Base-by-base conservation (phyloP, 2,888 invertebrate genomes). In the Ophion costatus region DNA sequence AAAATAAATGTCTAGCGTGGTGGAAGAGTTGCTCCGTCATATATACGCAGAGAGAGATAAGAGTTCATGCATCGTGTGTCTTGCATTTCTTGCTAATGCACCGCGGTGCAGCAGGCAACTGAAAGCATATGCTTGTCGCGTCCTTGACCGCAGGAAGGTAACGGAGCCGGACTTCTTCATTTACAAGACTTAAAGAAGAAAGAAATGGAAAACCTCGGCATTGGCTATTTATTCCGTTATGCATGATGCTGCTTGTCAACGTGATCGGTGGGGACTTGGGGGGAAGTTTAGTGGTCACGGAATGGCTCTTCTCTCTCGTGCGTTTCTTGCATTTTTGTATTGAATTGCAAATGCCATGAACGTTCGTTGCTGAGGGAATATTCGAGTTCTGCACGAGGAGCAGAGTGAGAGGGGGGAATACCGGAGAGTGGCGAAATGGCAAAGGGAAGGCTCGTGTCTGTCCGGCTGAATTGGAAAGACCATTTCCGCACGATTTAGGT, bases 1-100 rank as follows among this genome's bases (percentile, higher is more conserved):
- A 83, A 70, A 87, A 87, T 83, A 81, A 84, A 87, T 84, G 83
- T 84, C 81, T 81, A 85, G 83, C 64, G 82, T 51, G 75, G 74
- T 84, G 81, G 75, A 83, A 69, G 80, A 82, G 74, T 73, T 22
- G 76, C 76, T 77, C 71, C 67, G 51, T 73, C 73, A 24, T 33
- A 75, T 29, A 75, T n/a, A 51, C 61, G 10, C 24, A 38, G 56
- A 67, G 67, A 33, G 29, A 29, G 61, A 59, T 45, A 20, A 24
- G 67, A 76, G 67, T 61, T 78, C 77, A 59, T 22, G 59, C 42
- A 59, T 75, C 57, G 61, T 78, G 20, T 38, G 51, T 71, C 57
- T 73, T 71, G 42, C 61, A 77, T 45, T 69, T 64, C 45, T 76
- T 42, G 64, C 51, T 81, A 79, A 29, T 71, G 56, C 77, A 59